These are phyloP conservation scores for Drosophila quadrilineata DNA, from an alignment of 1,140 invertebrate species.

Conservation along the genomic window DNA sequence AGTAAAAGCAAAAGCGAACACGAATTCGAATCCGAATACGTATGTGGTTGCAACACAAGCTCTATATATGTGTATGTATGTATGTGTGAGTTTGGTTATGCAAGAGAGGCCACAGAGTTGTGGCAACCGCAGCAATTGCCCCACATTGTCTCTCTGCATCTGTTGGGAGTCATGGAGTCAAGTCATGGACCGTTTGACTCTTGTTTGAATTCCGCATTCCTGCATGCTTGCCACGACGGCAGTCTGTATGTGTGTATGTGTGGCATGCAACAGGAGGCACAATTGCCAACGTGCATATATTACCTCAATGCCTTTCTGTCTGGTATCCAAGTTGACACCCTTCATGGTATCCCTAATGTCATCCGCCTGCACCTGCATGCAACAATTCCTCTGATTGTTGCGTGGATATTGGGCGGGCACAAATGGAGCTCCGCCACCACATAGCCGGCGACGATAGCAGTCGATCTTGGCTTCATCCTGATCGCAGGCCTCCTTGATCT, in stretches of 20 bases:
- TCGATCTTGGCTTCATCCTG: conserved; percentile 55
- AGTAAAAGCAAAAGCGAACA: conserved; percentile 1
- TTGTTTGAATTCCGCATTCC: conserved; percentile 56
- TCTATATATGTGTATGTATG: conserved; percentile 32
- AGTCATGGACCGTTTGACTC: conserved; percentile 36
- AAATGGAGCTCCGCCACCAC: conserved; percentile 27
- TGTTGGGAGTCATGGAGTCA: no score
- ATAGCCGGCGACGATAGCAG: conserved; percentile 62
- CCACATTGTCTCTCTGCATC: conserved; percentile 18
- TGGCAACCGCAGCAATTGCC: conserved; percentile 15
- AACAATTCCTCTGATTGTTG: conserved; percentile 50
- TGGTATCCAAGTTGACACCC: conserved; percentile 66
- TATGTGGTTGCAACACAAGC: conserved; percentile 47
- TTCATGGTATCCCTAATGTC: conserved; percentile 71
- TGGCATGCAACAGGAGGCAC: not conserved
- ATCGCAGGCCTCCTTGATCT: conserved; percentile 64
- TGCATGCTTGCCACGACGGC: conserved; percentile 24
- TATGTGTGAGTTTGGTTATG: conserved; percentile 34
- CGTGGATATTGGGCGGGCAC: conserved; percentile 24
- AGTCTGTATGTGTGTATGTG: not conserved
- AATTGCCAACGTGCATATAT: conserved; percentile 1
- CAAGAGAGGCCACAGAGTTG: conserved; percentile 40
- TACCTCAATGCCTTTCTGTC: conserved; percentile 76
- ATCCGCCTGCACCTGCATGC: conserved; percentile 64
- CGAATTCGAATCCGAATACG: conserved; percentile 14